Conservation (phyloP, 1,140 invertebrate species). For the Battus philenor region DNA sequence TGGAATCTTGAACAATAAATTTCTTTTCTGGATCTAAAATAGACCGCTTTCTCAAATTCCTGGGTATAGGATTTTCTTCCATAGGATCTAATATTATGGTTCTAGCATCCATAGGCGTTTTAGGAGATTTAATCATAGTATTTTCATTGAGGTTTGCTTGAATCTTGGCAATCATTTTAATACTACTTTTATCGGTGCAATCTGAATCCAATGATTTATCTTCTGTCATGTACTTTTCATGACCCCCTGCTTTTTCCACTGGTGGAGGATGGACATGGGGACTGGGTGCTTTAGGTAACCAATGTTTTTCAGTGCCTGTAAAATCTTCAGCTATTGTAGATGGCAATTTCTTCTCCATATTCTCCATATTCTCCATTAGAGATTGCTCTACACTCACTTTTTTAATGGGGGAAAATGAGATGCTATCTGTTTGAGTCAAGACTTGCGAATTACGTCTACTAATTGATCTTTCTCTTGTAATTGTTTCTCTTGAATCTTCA, state of each 20-base stretch:
- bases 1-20: constrained; percentile 59
- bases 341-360: constrained; percentile 37
- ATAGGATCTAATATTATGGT: constrained; percentile 48
- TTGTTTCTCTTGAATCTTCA: constrained; percentile 25
- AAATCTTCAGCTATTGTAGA: constrained; percentile 36
- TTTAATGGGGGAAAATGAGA: constrained; percentile 35
- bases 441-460: constrained; percentile 33
- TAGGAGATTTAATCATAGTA: constrained; percentile 69
- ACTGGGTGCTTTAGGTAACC: constrained; percentile 56
- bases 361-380: constrained; percentile 28
- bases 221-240: constrained; percentile 69
- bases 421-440: constrained; percentile 15
- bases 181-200: constrained; percentile 55
- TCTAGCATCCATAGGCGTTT: constrained; percentile 64
- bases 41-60: constrained; percentile 44
- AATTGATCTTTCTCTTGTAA: constrained; percentile 29
- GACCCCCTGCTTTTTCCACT: constrained; percentile 55
- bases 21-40: constrained; percentile 71
- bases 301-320: constrained; percentile 48
- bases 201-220: constrained; percentile 63
- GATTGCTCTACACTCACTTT: constrained; percentile 26
- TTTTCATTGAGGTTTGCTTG: constrained; percentile 69
- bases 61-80: constrained; percentile 47
- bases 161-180: constrained; percentile 69
- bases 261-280: constrained; percentile 49